These are phyloP conservation scores for Lathronympha strigana DNA, from an alignment of 2,888 invertebrate species.

Conservation along the genomic window DNA sequence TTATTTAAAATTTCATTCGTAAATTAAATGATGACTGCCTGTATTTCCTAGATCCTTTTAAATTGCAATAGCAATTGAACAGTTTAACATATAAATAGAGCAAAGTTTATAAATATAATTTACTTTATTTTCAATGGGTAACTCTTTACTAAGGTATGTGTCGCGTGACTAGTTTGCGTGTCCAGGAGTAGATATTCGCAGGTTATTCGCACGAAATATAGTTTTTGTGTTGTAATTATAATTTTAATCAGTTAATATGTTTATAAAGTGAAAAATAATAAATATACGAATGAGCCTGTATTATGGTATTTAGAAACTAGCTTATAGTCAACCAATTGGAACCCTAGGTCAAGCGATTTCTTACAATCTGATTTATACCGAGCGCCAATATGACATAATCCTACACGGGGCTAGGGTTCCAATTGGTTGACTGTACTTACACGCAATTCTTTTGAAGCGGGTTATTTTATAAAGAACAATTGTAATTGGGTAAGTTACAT, in stretches of 20 bases:
- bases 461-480: no score
- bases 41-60: no score
- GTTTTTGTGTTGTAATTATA: constrained; percentile 32
- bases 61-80: background rate
- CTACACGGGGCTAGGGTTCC: no score
- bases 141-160: constrained; percentile 7
- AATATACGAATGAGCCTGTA: background rate
- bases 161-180: constrained; percentile 40
- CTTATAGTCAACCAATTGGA: background rate
- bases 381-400: no score
- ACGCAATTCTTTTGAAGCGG: no score
- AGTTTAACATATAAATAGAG: background rate
- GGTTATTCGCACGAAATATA: constrained; percentile 34
- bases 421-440: no score
- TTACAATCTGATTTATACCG: no score
- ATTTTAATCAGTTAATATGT: constrained; percentile 15
- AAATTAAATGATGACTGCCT: background rate
- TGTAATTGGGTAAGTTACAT: no score
- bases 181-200: constrained; percentile 21
- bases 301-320: background rate
- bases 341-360: background rate
- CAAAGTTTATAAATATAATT: background rate
- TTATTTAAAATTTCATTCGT: background rate
- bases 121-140: background rate
- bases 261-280: background rate